Evolutionary conservation across 2,888 invertebrate species (phyloP), one percentile per base, ranked within the genome.

Genomic region (Antheraea assamensis): DNA sequence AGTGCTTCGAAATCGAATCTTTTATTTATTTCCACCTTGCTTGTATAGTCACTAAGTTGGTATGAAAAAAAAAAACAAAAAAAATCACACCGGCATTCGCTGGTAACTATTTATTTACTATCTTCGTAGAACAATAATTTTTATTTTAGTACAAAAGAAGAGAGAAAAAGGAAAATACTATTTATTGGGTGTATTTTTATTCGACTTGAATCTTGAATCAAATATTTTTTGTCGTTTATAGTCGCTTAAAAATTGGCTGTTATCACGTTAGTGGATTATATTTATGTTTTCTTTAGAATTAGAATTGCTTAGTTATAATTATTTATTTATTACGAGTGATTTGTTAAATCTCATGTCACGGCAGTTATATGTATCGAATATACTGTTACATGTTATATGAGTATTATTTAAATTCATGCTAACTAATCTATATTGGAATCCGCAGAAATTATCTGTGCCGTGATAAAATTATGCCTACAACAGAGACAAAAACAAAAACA

Each of bases 1-100:
- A 71, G 77, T 79, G 75, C 73, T 71, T 74, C 74, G 78, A 81
- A 80, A 85, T 82, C 75, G 79, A 79, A 85, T 84, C 79, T 81
- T 78, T 79, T 83, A 85, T 85, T 83, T 83, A 85, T 83, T 80
- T 81, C 81, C 79, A 79, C 79, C 78, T 76, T 64, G 17, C 17
- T 17, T 64, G 17, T 64, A 8, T 17, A 30, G 30, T 58, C 58
- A 58, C 24, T 58, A 58, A 58, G 24, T 24, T 58, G 24, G n/a
- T 24, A 58, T 24, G 10, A 58, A 30, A 64, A 27, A 64, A 64
- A 64, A 55, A 27, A 61, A 35, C 7, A 35, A 61, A 27, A 27
- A 61, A 55, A 55, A 3, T 55, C n/a, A 55, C n/a, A 55, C 5
- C 55, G 55, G n/a, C n/a, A 55, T 13, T 49, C 49, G 49, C 15